A percentile compares a stretch with the other conserved stretches of the same genome.
Evolutionary conservation across 2,797 vertebrate species (phyloP).

Genomic region (Cuculus canorus): DNA sequence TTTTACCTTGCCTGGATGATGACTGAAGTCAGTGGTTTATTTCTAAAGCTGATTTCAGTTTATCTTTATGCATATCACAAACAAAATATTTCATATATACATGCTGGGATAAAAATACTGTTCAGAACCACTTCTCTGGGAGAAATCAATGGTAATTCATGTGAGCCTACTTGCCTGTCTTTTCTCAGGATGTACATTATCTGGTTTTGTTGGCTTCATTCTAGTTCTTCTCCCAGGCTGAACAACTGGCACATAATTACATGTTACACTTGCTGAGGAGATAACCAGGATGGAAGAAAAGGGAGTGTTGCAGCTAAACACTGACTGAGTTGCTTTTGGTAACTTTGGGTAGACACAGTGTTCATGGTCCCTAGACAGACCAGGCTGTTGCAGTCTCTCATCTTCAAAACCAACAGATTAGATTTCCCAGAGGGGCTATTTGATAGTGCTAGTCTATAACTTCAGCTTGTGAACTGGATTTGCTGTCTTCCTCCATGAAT

Average conservation of each 20-base stretch:
- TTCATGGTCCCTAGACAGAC: not conserved
- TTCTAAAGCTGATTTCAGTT: slow-evolving; percentile 8
- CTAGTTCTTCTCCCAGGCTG: not conserved
- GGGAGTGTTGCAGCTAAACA: not conserved
- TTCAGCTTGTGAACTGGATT: not conserved
- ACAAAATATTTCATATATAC: not conserved
- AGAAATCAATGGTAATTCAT: not conserved
- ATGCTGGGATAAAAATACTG: not conserved
- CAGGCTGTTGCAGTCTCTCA: not conserved
- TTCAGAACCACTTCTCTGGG: not conserved
- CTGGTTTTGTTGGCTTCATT: not conserved
- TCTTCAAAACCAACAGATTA: not conserved
- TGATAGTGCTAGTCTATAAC: not conserved
- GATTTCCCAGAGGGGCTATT: not conserved
- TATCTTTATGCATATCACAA: not conserved
- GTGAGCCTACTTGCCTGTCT: not conserved
- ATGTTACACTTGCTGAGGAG: not conserved
- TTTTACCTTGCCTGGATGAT: slow-evolving; percentile 38
- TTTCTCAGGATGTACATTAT: not conserved
- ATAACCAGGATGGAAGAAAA: not conserved
- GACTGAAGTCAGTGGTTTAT: not conserved
- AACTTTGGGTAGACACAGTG: not conserved
- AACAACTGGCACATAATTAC: not conserved
- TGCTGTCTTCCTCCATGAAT: not conserved
- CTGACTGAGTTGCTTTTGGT: not conserved